These are phyloP conservation scores for Enteromius paludinosus DNA, from an alignment of 2,797 vertebrate species.

Conservation along the genomic window DNA sequence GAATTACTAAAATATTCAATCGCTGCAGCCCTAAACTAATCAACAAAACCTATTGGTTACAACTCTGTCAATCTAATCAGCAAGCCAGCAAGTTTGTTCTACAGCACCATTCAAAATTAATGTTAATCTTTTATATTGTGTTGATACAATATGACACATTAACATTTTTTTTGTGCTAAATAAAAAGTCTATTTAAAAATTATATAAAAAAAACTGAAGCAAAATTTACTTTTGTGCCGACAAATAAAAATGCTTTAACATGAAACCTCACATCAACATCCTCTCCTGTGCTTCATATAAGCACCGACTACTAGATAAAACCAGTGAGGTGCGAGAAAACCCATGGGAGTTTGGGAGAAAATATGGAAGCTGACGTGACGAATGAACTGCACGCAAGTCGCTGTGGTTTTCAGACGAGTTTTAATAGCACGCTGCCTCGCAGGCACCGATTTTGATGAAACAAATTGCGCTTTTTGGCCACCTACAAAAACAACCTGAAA, in stretches of 20 bases:
- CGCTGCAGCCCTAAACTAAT: too few relatives aligned
- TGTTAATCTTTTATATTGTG: neutral
- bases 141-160: neutral
- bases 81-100: neutral
- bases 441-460: slow-evolving; percentile 19
- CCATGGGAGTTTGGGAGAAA: neutral
- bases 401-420: neutral
- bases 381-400: neutral
- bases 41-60: neutral
- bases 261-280: neutral
- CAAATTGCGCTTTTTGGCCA: slow-evolving; percentile 30
- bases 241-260: neutral
- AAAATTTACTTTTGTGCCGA: neutral
- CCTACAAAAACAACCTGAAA: slow-evolving; percentile 24
- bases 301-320: neutral
- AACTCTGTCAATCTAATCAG: neutral
- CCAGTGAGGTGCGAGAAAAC: neutral
- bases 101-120: neutral
- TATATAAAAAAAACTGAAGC: too few relatives aligned
- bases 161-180: neutral
- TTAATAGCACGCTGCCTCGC: slow-evolving; percentile 1
- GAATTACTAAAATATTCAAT: too few relatives aligned
- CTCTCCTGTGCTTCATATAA: neutral
- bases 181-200: too few relatives aligned
- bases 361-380: neutral